These are phyloP conservation scores for Oncopeltus fasciatus DNA, from an alignment of 1,140 invertebrate genomes.

Conservation along the genomic window DNA sequence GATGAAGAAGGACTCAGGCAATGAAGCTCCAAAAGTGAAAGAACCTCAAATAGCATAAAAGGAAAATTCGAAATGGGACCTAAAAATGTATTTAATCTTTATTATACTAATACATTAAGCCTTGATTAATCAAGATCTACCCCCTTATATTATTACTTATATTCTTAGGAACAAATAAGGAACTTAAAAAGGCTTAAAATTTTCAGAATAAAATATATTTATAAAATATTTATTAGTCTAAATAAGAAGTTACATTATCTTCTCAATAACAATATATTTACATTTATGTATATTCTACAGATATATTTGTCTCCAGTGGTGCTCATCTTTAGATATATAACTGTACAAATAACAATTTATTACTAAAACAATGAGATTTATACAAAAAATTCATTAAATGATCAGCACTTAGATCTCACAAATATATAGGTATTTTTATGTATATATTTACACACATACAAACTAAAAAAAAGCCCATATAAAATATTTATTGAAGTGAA, in stretches of 20 bases:
- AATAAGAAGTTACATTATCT: conserved; percentile 2
- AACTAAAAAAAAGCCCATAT: neutral
- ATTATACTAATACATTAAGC: too few species aligned
- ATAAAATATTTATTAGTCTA: conserved; percentile 7
- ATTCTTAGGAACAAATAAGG: too few species aligned
- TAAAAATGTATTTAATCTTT: too few species aligned
- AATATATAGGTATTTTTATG: neutral
- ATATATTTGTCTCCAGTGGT: conserved; percentile 3
- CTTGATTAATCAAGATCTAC: too few species aligned
- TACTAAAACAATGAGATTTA: conserved; percentile 4
- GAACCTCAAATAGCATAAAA: too few species aligned
- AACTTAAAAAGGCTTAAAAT: too few species aligned
- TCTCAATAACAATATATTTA: conserved; percentile 6
- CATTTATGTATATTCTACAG: conserved; percentile 4
- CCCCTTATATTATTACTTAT: too few species aligned
- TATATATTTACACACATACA: neutral
- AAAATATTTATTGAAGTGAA: neutral
- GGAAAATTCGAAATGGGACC: too few species aligned
- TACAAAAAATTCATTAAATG: neutral
- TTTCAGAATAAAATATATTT: conserved; percentile 1
- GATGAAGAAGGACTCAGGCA: too few species aligned
- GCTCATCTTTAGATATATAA: neutral
- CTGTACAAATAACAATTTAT: conserved; percentile 5
- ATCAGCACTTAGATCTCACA: neutral
- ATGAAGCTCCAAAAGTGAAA: too few species aligned